Evolutionary conservation across 2,888 invertebrate species (phyloP).

Genomic region (Prenolepis imparis): DNA sequence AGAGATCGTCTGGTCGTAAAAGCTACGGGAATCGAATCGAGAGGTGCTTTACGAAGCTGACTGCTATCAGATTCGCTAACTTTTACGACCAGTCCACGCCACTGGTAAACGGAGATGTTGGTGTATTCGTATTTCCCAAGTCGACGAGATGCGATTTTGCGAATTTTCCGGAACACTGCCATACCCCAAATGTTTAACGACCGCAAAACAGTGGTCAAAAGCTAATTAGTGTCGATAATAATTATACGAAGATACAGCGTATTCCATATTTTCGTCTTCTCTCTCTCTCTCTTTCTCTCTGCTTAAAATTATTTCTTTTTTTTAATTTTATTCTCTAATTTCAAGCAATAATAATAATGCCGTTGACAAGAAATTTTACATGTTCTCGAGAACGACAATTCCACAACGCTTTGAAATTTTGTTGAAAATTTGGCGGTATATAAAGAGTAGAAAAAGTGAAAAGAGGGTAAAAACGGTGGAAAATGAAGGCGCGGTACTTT

Average conservation of each 20-base stretch:
- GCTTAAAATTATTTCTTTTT: neutral
- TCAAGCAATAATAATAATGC: neutral
- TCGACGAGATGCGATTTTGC: conserved; percentile 11
- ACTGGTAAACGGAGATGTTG: conserved; percentile 58
- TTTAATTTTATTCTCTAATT: neutral
- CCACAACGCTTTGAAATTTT: neutral
- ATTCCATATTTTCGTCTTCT: neutral
- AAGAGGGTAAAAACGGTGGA: neutral
- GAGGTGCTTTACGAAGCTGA: conserved; percentile 67
- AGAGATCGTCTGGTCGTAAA: conserved; percentile 69
- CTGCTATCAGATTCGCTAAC: conserved; percentile 73
- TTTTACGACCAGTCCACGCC: conserved; percentile 71
- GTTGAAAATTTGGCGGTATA: conserved; percentile 8
- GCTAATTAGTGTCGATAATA: conserved; percentile 46
- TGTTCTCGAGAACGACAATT: neutral
- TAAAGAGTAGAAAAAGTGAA: neutral
- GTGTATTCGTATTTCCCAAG: conserved; percentile 40
- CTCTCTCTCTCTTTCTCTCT: neutral
- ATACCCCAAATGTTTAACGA: conserved; percentile 41
- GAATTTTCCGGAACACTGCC: conserved; percentile 32
- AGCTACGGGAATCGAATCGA: conserved; percentile 69
- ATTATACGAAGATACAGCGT: neutral
- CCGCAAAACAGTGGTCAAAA: conserved; percentile 28
- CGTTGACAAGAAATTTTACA: neutral
- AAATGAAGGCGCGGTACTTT: conserved; percentile 32